These are phyloP conservation scores for Chamaetylas fuelleborni DNA, from an alignment of 2,113 vertebrate species.

Conservation along the genomic window DNA sequence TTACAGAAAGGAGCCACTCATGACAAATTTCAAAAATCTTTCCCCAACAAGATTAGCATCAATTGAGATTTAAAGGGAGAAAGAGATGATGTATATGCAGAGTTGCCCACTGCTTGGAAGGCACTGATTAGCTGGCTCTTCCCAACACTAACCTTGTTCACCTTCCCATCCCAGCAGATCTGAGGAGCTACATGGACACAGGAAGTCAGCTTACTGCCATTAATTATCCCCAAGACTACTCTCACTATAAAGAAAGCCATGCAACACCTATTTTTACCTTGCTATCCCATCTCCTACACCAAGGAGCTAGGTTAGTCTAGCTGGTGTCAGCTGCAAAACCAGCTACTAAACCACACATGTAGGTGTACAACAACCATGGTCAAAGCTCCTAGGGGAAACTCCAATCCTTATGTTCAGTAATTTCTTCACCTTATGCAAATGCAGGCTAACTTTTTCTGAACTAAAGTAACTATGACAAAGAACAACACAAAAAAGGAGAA, in stretches of 20 bases:
- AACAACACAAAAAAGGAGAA: neutral
- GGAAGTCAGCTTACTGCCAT: neutral
- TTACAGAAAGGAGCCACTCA: neutral
- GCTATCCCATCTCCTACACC: neutral
- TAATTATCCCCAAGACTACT: neutral
- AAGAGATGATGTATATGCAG: neutral
- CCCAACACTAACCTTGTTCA: neutral
- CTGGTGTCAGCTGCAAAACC: neutral
- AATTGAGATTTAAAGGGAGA: neutral
- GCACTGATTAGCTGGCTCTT: neutral
- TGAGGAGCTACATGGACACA: rapidly evolving
- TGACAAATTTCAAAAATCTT: neutral
- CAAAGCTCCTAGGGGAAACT: neutral
- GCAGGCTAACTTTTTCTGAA: neutral
- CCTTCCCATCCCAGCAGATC: neutral
- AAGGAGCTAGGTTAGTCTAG: neutral
- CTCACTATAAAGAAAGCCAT: neutral
- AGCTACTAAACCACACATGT: rapidly evolving
- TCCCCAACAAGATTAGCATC: neutral
- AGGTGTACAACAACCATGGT: neutral
- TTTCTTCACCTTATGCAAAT: neutral
- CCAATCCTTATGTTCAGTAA: neutral
- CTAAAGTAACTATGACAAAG: neutral
- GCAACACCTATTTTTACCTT: neutral
- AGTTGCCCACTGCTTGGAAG: neutral